These are phyloP conservation scores for Aspidiotus destructor DNA, from an alignment of 2,888 invertebrate species.

Conservation along the genomic window DNA sequence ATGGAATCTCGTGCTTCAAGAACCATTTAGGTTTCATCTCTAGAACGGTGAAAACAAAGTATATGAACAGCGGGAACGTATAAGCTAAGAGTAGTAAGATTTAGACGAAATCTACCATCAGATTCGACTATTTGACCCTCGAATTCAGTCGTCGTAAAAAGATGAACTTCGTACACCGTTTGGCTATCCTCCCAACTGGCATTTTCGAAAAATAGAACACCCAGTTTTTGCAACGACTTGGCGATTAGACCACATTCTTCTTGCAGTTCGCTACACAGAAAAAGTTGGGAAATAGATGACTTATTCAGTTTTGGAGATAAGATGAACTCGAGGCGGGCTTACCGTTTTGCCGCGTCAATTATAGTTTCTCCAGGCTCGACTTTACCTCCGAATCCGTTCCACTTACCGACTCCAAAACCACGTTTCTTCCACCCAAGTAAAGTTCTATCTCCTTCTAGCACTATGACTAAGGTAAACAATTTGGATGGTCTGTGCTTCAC, in stretches of 20 bases:
- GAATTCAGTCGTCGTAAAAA: neutral
- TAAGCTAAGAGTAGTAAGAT: neutral
- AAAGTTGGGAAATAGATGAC: neutral
- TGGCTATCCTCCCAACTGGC: neutral
- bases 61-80: too few species aligned
- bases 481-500: too few species aligned
- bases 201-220: neutral
- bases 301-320: too few species aligned
- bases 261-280: neutral
- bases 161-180: neutral
- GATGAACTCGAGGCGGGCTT: constrained; percentile 8
- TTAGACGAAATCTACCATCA: neutral
- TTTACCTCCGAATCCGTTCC: constrained; percentile 76
- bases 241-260: constrained; percentile 5
- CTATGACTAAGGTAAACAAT: constrained; percentile 3
- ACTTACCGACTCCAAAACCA: constrained; percentile 60
- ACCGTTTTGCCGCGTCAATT: constrained; percentile 53
- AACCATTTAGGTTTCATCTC: constrained; percentile 7
- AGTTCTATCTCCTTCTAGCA: constrained; percentile 40
- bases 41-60: neutral
- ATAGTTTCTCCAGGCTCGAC: constrained; percentile 57
- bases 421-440: constrained; percentile 62
- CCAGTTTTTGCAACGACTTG: neutral
- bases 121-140: constrained; percentile 2
- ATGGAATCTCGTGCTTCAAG: neutral